Evolutionary conservation across 2,888 invertebrate species (phyloP), one percentile per base, ranked within the genome.

Genomic region (Pyrrhosoma nymphula): DNA sequence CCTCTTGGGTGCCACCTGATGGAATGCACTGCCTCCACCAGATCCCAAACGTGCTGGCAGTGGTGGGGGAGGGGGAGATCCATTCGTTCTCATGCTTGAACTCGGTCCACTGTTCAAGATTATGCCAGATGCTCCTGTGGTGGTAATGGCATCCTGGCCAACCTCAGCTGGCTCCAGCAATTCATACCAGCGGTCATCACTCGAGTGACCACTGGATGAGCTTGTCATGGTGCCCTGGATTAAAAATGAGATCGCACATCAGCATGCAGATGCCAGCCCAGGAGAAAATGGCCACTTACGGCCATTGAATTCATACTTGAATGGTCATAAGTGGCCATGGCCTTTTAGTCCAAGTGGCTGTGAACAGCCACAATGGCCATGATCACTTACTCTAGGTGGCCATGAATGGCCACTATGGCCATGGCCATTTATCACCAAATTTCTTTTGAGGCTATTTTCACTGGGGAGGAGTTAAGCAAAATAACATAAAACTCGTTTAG

Each of bases 181-280:
- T 95, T 97, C 97, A 95, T 97, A 97, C 98, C 98, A 98, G 96
- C 98, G 98, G 96, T 98, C 98, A 95, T 97, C 97, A 96, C 97
- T 97, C 95, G 98, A 98, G 96, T 98, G 98, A 93, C 98, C 98
- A 96, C 97, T 98, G 96, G 98, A 98, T 95, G 97, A 98, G 96
- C 97, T 98, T 35, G 98, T 98, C 97, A 98, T 97, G 95, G 98
- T 97, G 95, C 97, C 98, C 97, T 96, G 95, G n/a, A n/a, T 23
- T 26, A 0, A 47, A 75, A 30, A 56, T 26, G 26, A 69, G 16
- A 69, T 16, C 47, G 26, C n/a, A 30, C 20, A 14, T 35, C 35
- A 60, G 30, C 20, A 30, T 95, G 90, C 23, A 89, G 39, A 95
- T 26, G 6, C 26, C 23, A 89, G n/a, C 60, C 75, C 39, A 63